phyloP scores from a whole-genome alignment of 2,113 vertebrate genomes.

The Eonycteris spelaea region DNA sequence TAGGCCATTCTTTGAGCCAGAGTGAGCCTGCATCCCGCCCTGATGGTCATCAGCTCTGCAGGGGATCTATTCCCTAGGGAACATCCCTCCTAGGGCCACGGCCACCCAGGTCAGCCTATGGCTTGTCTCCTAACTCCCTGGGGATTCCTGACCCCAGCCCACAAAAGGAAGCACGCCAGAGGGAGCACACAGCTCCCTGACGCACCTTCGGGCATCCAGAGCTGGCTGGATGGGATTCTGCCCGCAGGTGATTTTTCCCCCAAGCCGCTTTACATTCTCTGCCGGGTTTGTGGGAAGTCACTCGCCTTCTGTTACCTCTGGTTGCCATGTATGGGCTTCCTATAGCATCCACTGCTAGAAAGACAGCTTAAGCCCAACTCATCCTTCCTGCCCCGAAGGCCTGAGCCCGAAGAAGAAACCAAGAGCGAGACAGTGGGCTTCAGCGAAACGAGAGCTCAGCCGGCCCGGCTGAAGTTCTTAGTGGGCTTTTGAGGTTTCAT shows the following conservation, averaged over 20 bases:
- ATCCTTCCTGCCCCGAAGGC: background rate
- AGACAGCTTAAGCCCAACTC: background rate
- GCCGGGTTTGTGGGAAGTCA: background rate
- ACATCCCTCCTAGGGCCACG: background rate
- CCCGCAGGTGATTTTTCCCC: background rate
- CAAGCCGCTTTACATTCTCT: background rate
- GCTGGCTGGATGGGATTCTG: background rate
- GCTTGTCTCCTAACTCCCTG: background rate
- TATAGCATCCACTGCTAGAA: background rate
- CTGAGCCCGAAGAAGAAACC: background rate
- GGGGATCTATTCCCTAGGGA: background rate
- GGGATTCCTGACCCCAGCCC: background rate
- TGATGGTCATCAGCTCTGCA: too few relatives aligned
- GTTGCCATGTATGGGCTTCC: background rate
- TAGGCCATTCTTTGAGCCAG: background rate
- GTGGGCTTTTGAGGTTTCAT: slow-evolving; percentile 13
- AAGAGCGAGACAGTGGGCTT: background rate
- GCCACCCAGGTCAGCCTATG: fast-evolving
- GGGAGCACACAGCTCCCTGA: background rate
- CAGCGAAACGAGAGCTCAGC: background rate
- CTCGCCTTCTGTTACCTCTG: background rate
- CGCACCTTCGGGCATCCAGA: background rate
- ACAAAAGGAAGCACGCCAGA: background rate
- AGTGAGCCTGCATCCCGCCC: background rate
- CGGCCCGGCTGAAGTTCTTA: background rate